phyloP scores from a whole-genome alignment of 2,797 vertebrate genomes.

The Pangasius sanitwongsei region DNA sequence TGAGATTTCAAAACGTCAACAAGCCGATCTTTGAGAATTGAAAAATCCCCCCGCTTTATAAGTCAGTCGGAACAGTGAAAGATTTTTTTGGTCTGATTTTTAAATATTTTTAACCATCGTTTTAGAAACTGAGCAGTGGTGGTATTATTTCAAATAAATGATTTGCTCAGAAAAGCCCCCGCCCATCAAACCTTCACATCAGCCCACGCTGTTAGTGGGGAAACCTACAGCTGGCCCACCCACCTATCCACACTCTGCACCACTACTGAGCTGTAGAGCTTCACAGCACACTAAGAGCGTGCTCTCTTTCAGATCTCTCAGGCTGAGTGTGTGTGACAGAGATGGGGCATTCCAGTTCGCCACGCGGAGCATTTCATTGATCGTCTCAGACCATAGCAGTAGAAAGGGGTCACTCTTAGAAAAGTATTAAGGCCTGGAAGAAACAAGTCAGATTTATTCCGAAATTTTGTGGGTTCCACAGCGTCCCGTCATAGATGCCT shows the following conservation, averaged over 20 bases:
- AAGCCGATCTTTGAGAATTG: slow-evolving; percentile 25
- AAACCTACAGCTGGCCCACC: slow-evolving; percentile 60
- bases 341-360: slow-evolving; percentile 38
- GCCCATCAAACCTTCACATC: slow-evolving; percentile 52
- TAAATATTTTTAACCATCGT: slow-evolving; percentile 30
- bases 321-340: slow-evolving; percentile 10
- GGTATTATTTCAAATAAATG: slow-evolving; percentile 60
- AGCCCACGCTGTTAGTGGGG: slow-evolving; percentile 59
- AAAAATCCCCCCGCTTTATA: slow-evolving; percentile 49
- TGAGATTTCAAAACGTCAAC: slow-evolving; percentile 31
- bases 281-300: slow-evolving; percentile 13
- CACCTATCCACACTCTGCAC: slow-evolving; percentile 39
- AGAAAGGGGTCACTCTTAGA: slow-evolving; percentile 37
- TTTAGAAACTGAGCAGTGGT: slow-evolving; percentile 46
- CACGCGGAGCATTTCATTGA: neutral
- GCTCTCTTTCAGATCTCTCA: slow-evolving; percentile 22
- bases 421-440: slow-evolving; percentile 6
- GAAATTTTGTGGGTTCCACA: neutral
- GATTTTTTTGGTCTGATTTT: slow-evolving; percentile 20
- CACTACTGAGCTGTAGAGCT: slow-evolving; percentile 7
- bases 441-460: slow-evolving; percentile 29
- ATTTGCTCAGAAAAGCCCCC: slow-evolving; percentile 54
- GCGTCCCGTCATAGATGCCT: neutral
- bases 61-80: slow-evolving; percentile 35
- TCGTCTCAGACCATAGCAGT: slow-evolving; percentile 17